These are phyloP conservation scores for Ricordea florida DNA, from an alignment of 92 coral and sea anemone genomes.

Conservation along the genomic window DNA sequence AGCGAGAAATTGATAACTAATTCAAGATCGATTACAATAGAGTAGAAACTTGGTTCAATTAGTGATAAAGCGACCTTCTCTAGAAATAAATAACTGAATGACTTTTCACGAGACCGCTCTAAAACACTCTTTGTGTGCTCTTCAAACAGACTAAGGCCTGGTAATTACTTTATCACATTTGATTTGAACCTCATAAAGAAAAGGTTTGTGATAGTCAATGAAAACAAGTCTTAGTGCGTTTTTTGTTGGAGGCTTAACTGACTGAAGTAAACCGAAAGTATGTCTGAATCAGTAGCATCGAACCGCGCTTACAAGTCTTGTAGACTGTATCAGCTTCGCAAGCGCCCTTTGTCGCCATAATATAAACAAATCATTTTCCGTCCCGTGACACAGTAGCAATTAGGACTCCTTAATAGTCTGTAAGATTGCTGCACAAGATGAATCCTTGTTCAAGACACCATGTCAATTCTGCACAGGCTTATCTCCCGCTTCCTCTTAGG, in stretches of 20 bases:
- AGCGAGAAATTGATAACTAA: constrained; percentile 30
- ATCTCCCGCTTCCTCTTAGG: too few relatives aligned
- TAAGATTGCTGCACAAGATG: neutral
- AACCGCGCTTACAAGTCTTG: constrained; percentile 14
- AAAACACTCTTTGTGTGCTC: constrained; percentile 61
- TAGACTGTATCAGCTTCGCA: constrained; percentile 18
- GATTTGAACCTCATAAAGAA: constrained; percentile 38
- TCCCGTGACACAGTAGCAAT: constrained; percentile 69
- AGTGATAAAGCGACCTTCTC: constrained; percentile 16
- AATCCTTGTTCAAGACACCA: too few relatives aligned
- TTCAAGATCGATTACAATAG: constrained; percentile 31
- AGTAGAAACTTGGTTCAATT: constrained; percentile 17
- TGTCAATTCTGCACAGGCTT: too few relatives aligned
- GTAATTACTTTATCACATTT: constrained; percentile 44
- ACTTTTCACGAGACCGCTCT: constrained; percentile 80
- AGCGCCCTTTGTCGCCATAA: constrained; percentile 71
- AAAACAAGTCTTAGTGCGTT: constrained; percentile 44
- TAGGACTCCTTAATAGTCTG: constrained; percentile 64
- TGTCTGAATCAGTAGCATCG: neutral
- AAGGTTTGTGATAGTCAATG: constrained; percentile 2
- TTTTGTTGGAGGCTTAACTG: neutral
- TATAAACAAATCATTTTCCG: constrained; percentile 72
- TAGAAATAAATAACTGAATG: constrained; percentile 34
- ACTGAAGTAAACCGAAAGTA: neutral
- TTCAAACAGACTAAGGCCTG: constrained; percentile 9